Percentiles rank a stretch among this genome's conserved stretches.
Evolutionary conservation across 2,888 invertebrate genomes (phyloP).

Genomic region (Leucophenga montana): DNA sequence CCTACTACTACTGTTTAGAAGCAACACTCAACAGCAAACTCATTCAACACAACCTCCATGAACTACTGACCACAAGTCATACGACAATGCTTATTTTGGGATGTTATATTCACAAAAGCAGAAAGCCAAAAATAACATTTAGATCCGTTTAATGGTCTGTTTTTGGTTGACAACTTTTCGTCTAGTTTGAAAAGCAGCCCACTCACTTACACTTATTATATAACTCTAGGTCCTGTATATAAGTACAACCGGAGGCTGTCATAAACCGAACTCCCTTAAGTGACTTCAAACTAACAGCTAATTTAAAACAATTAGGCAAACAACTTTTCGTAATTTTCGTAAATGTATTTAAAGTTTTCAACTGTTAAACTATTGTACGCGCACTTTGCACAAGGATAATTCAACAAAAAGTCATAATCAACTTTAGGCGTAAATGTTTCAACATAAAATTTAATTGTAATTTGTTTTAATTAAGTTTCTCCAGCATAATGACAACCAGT

Average conservation of each 20-base stretch:
- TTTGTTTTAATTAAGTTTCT: slow-evolving; percentile 62
- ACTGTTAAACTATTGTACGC: background rate
- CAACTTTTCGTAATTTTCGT: slow-evolving; percentile 52
- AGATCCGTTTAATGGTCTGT: slow-evolving; percentile 66
- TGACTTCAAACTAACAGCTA: slow-evolving; percentile 58
- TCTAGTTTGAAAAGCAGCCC: slow-evolving; percentile 37
- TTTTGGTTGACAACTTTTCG: slow-evolving; percentile 65
- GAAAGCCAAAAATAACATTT: slow-evolving; percentile 47
- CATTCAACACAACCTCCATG: no score
- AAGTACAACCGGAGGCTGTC: slow-evolving; percentile 59
- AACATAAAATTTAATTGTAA: slow-evolving; percentile 50
- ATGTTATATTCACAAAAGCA: background rate
- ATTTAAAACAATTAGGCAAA: slow-evolving; percentile 67
- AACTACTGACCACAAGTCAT: no score
- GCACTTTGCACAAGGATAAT: background rate
- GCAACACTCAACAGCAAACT: no score
- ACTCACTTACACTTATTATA: no score
- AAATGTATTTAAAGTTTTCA: slow-evolving; percentile 50
- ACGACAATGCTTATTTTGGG: no score
- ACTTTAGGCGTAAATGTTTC: slow-evolving; percentile 47
- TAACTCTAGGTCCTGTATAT: slow-evolving; percentile 51
- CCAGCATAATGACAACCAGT: slow-evolving; percentile 43
- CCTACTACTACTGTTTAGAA: no score
- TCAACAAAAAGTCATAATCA: background rate
- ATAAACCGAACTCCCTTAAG: slow-evolving; percentile 40